Evolutionary conservation across 2,888 invertebrate species (phyloP), one percentile per base, ranked within the genome.

Genomic region (Pomacea canaliculata): DNA sequence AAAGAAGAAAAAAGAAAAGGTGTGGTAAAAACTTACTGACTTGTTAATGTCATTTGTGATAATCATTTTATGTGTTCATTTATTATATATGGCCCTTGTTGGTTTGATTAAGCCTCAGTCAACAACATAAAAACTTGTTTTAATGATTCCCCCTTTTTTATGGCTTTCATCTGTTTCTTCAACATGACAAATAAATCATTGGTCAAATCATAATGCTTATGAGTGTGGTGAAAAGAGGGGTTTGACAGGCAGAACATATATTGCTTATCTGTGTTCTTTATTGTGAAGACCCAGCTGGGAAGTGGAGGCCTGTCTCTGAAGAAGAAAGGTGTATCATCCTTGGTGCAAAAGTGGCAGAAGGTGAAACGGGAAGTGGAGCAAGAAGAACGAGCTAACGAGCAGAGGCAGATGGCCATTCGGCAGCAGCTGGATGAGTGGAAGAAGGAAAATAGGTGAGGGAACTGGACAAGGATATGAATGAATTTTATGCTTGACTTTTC

Each of bases 311-410:
- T 94, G 65, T 91, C 93, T 8, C 92, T 94, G 90, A 94, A 94
- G 89, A 94, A 94, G 87, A 94, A 94, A 86, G 94, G 94, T 79
- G 93, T 94, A 56, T 93, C 94, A 3, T 93, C 93, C 67, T 91
- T 94, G 86, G 94, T 94, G 0, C 94, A 94, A 74, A 94, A 94
- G 84, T 94, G 94, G 94, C 94, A 94, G 89, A 93, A 93, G 85
- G 93, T 94, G 67, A 94, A 94, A 87, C 92, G 93, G 81, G 92
- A 93, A 72, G 88, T 89, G 19, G 89, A 88, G 77, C 79, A 85
- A 62, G 88, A 88, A 75, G 87, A 88, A 76, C 79, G 83, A 46
- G 79, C 83, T 68, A 79, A 85, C 23, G 85, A 86, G 75, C 82
- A 85, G 70, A 72, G 86, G 56, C 86, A 87, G 76, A 80, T 81